phyloP scores from a whole-genome alignment of 2,797 vertebrate species.

The Enteromius argenteus region DNA sequence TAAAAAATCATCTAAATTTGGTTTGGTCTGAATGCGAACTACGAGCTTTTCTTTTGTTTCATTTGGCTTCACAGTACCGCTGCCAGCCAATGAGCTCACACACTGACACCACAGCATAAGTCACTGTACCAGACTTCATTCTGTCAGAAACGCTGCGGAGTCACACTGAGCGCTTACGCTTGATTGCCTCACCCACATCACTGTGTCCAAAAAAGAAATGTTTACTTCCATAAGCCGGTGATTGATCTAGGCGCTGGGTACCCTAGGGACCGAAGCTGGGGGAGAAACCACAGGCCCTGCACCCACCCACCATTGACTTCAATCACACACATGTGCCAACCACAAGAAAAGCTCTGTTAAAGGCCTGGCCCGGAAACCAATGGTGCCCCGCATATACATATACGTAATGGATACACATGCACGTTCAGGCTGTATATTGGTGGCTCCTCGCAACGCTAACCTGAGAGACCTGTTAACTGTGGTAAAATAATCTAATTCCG shows the following conservation, averaged over 20 bases:
- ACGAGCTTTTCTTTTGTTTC: slow-evolving; percentile 19
- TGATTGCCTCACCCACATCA: slow-evolving; percentile 72
- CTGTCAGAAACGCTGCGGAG: slow-evolving; percentile 65
- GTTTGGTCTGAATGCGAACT: neutral
- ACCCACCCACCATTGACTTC: slow-evolving; percentile 74
- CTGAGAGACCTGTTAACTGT: slow-evolving; percentile 36
- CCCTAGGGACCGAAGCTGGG: slow-evolving; percentile 67
- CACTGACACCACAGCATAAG: slow-evolving; percentile 42
- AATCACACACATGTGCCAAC: slow-evolving; percentile 81
- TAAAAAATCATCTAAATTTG: neutral
- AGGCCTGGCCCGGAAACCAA: slow-evolving; percentile 79
- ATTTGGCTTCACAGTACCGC: neutral
- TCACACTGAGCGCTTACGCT: slow-evolving; percentile 70
- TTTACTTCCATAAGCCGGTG: slow-evolving; percentile 64
- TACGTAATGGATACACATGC: slow-evolving; percentile 39
- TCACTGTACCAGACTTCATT: slow-evolving; percentile 50
- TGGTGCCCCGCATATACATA: slow-evolving; percentile 69
- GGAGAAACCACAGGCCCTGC: slow-evolving; percentile 64
- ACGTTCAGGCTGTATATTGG: slow-evolving; percentile 19
- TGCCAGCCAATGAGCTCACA: slow-evolving; percentile 30
- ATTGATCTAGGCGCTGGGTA: slow-evolving; percentile 77
- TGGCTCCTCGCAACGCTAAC: slow-evolving; percentile 1
- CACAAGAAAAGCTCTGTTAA: slow-evolving; percentile 84
- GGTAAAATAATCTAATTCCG: slow-evolving; percentile 1
- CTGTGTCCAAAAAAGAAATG: slow-evolving; percentile 74